Conservation (phyloP, 1,140 invertebrate species). For the Caenorhabditis brenneri region DNA sequence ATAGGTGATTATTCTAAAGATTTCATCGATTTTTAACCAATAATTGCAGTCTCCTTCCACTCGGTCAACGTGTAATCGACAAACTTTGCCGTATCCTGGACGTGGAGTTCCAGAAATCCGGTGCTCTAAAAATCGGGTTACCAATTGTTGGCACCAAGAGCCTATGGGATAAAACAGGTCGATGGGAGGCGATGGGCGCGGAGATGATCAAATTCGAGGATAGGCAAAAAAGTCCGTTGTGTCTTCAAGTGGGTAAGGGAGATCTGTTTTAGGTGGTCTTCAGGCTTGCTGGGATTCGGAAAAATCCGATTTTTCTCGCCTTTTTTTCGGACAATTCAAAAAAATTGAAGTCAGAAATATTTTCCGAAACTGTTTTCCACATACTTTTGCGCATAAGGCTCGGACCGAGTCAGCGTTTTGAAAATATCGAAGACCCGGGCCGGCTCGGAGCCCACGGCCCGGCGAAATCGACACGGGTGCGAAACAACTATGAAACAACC, state of each 20-base stretch:
- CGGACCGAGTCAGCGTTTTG: too few relatives aligned
- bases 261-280: too few relatives aligned
- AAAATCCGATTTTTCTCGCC: too few relatives aligned
- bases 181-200: conserved; percentile 49
- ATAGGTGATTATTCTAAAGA: neutral
- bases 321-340: too few relatives aligned
- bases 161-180: conserved; percentile 44
- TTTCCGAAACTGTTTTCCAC: too few relatives aligned
- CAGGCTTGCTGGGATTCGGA: too few relatives aligned
- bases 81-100: conserved; percentile 42
- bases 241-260: conserved; percentile 44
- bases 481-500: too few relatives aligned
- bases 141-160: conserved; percentile 40
- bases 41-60: conserved; percentile 46
- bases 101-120: conserved; percentile 39
- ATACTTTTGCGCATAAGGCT: too few relatives aligned
- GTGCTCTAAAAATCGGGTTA: conserved; percentile 41
- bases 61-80: conserved; percentile 49
- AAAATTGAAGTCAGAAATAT: too few relatives aligned
- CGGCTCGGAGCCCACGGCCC: too few relatives aligned
- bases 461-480: too few relatives aligned
- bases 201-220: conserved; percentile 45
- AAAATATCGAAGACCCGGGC: too few relatives aligned
- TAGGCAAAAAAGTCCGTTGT: neutral
- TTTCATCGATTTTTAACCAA: neutral